Evolutionary conservation across 2,797 vertebrate genomes (phyloP).

Genomic region (Argya squamiceps): DNA sequence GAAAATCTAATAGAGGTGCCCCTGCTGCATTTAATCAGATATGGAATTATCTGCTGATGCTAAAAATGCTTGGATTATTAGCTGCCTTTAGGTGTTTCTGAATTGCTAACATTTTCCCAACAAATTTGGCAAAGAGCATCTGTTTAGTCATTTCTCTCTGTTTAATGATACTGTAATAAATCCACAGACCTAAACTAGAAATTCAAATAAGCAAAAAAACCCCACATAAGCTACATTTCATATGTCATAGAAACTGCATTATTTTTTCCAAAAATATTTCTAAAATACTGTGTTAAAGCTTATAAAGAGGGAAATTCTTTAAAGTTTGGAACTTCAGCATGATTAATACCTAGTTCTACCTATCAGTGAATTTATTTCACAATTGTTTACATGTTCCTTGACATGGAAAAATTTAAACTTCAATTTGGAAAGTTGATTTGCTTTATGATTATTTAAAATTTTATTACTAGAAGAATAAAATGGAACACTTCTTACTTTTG

Average conservation of each 20-base stretch:
- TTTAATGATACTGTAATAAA: background rate
- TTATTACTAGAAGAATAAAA: background rate
- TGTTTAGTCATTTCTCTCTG: background rate
- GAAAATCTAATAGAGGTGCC: background rate
- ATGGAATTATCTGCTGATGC: background rate
- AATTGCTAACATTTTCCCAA: background rate
- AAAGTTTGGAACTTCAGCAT: background rate
- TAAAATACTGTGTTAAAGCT: background rate
- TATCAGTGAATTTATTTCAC: background rate
- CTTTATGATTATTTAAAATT: background rate
- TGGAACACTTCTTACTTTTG: background rate
- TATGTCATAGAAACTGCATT: background rate
- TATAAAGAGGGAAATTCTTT: background rate
- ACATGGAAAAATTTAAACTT: background rate
- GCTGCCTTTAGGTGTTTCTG: conserved; percentile 3
- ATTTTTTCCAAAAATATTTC: background rate
- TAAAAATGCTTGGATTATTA: conserved; percentile 21
- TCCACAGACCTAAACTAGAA: background rate
- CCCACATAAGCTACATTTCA: background rate
- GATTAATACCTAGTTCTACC: background rate
- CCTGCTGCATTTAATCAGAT: background rate
- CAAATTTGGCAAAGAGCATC: background rate
- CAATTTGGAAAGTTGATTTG: background rate
- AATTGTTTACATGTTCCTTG: background rate
- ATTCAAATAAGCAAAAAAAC: background rate